A percentile compares a stretch with the other conserved stretches of the same genome.
These are phyloP conservation scores for Arbacia lixula DNA, from an alignment of 53 echinoderm and acorn worm genomes.

Conservation along the genomic window DNA sequence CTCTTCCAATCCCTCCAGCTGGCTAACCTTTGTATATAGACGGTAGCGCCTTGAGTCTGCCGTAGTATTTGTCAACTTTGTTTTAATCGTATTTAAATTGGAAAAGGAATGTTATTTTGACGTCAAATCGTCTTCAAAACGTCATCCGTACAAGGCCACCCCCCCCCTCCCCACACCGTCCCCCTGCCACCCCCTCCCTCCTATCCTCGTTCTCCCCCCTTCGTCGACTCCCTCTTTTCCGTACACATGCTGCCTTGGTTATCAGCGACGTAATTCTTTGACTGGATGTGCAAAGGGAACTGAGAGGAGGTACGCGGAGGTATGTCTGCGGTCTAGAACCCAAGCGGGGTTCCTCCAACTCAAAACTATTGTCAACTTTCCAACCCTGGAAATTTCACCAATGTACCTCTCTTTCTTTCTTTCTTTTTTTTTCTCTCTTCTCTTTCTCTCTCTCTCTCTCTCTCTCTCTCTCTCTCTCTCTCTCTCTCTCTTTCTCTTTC, in stretches of 20 bases:
- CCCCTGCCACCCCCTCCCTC: too few species aligned
- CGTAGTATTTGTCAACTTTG: constrained; percentile 35
- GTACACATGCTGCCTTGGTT: too few species aligned
- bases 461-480: too few species aligned
- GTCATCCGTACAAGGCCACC: not conserved
- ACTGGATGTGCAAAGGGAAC: too few species aligned
- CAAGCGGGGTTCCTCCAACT: constrained; percentile 6
- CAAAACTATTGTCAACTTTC: constrained; percentile 9
- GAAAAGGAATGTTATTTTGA: constrained; percentile 42
- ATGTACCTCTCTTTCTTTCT: not conserved
- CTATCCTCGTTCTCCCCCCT: too few species aligned
- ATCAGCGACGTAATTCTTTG: too few species aligned
- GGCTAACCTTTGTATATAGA: constrained; percentile 15
- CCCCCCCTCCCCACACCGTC: not conserved
- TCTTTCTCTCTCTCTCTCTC: not conserved
- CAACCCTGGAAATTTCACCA: constrained; percentile 20
- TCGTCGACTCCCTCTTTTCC: too few species aligned
- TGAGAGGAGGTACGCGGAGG: constrained; percentile 21
- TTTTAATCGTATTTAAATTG: constrained; percentile 22
- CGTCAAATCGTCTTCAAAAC: not conserved
- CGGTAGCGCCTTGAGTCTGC: constrained; percentile 11
- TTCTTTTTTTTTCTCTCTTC: not conserved
- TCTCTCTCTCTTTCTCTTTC: too few species aligned
- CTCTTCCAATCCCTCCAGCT: not conserved
- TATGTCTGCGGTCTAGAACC: constrained; percentile 23